These are phyloP conservation scores for Amazona ochrocephala DNA, from an alignment of 2,797 vertebrate species.

Conservation along the genomic window DNA sequence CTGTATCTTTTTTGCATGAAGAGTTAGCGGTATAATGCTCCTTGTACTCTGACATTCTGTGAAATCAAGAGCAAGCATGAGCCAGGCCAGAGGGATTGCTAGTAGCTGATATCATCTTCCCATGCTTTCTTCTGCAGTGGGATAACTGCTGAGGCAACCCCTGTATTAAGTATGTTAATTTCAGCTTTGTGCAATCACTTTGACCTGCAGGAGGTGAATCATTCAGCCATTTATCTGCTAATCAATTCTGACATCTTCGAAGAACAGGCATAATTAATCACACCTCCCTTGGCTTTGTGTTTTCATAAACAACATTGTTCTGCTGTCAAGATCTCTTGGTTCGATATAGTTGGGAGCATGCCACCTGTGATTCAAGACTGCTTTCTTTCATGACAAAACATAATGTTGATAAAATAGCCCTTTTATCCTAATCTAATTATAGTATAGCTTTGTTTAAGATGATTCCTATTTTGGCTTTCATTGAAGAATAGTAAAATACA, in stretches of 20 bases:
- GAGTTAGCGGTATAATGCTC: not conserved
- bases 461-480: not conserved
- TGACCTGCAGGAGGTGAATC: slow-evolving; percentile 72
- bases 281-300: slow-evolving; percentile 67
- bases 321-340: slow-evolving; percentile 46
- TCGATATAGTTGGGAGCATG: slow-evolving; percentile 22
- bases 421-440: slow-evolving; percentile 52
- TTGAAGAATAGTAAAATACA: not conserved
- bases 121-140: slow-evolving; percentile 10
- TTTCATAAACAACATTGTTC: slow-evolving; percentile 73
- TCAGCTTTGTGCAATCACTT: slow-evolving; percentile 68
- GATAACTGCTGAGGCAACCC: slow-evolving; percentile 59
- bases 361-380: slow-evolving; percentile 47
- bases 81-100: not conserved
- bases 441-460: slow-evolving; percentile 43
- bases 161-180: slow-evolving; percentile 59
- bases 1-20: not conserved
- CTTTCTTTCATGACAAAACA: slow-evolving; percentile 34
- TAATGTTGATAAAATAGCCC: slow-evolving; percentile 41
- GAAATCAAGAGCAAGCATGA: not conserved
- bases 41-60: not conserved
- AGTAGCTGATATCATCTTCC: not conserved
- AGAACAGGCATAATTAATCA: slow-evolving; percentile 73
- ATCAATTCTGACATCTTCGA: slow-evolving; percentile 72
- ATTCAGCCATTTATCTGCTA: slow-evolving; percentile 71